Evolutionary conservation across 53 echinoderm and acorn worm genomes (phyloP).

Genomic region (Temnopleurus reevesii): DNA sequence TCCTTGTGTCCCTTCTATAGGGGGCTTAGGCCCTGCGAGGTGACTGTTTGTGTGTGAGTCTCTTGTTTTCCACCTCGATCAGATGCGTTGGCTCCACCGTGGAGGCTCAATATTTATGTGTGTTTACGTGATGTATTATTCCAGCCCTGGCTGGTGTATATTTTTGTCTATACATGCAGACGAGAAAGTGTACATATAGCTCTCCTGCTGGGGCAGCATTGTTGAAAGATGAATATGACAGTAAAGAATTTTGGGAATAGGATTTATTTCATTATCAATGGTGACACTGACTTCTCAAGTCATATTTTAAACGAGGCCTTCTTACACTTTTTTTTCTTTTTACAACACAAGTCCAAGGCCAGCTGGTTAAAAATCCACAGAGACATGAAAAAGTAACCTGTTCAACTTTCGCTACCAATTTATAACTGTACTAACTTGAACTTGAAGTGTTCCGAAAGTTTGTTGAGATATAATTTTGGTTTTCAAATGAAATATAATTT

Average conservation of each 20-base stretch:
- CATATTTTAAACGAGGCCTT: too few relatives aligned
- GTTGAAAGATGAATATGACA: constrained; percentile 13
- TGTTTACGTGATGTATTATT: constrained; percentile 49
- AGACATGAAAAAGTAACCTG: too few relatives aligned
- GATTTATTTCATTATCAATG: background rate
- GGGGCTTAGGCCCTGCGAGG: background rate
- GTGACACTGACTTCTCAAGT: too few relatives aligned
- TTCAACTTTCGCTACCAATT: too few relatives aligned
- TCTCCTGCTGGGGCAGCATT: background rate
- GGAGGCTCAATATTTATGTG: constrained; percentile 40
- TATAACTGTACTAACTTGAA: too few relatives aligned
- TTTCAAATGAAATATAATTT: too few relatives aligned
- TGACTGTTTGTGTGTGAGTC: background rate
- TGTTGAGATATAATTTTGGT: too few relatives aligned
- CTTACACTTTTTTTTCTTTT: too few relatives aligned
- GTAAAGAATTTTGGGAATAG: constrained; percentile 8
- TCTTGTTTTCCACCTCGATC: background rate
- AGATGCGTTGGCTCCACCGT: background rate
- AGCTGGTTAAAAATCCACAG: too few relatives aligned
- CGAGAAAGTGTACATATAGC: background rate
- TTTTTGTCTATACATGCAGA: constrained; percentile 25
- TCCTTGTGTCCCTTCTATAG: constrained; percentile 24
- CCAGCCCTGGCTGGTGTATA: background rate
- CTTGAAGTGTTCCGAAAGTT: too few relatives aligned
- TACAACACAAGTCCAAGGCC: too few relatives aligned